Evolutionary conservation across 2,888 invertebrate genomes (phyloP).

Genomic region (Tholera decimalis): DNA sequence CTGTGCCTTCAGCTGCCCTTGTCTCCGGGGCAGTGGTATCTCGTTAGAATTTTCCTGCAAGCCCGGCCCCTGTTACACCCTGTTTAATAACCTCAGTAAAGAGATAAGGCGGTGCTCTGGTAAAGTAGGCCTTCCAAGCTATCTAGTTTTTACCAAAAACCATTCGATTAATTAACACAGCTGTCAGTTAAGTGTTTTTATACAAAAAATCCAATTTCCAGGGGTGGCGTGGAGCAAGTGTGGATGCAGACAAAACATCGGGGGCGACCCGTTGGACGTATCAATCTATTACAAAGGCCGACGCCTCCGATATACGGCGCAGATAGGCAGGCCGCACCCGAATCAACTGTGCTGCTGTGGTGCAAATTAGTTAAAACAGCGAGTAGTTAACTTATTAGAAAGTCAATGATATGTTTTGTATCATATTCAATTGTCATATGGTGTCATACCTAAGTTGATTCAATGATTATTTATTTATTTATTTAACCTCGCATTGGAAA

Average conservation of each 20-base stretch:
- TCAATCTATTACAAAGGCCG: conserved; percentile 89
- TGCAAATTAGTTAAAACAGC: conserved; percentile 52
- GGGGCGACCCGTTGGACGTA: conserved; percentile 79
- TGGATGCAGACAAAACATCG: conserved; percentile 63
- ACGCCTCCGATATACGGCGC: conserved; percentile 83
- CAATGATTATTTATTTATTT: too few species aligned
- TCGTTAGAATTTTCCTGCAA: too few species aligned
- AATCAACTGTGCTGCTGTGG: conserved; percentile 59
- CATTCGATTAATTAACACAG: conserved; percentile 47
- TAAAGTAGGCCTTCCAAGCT: background rate
- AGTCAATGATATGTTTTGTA: too few species aligned
- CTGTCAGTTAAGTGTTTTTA: conserved; percentile 38
- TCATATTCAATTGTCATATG: too few species aligned
- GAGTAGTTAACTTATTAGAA: too few species aligned
- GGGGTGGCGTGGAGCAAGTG: conserved; percentile 53
- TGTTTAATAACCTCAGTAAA: too few species aligned
- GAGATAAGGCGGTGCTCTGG: too few species aligned
- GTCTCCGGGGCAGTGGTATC: too few species aligned
- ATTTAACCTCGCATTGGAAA: too few species aligned
- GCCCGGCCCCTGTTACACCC: too few species aligned
- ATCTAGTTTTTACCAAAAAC: conserved; percentile 10
- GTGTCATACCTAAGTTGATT: too few species aligned
- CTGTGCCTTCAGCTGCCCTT: too few species aligned
- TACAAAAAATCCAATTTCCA: conserved; percentile 61
- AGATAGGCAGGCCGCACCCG: conserved; percentile 78